These are phyloP conservation scores for Sminthurides aquaticus DNA, from an alignment of 2,888 invertebrate genomes.

Conservation along the genomic window DNA sequence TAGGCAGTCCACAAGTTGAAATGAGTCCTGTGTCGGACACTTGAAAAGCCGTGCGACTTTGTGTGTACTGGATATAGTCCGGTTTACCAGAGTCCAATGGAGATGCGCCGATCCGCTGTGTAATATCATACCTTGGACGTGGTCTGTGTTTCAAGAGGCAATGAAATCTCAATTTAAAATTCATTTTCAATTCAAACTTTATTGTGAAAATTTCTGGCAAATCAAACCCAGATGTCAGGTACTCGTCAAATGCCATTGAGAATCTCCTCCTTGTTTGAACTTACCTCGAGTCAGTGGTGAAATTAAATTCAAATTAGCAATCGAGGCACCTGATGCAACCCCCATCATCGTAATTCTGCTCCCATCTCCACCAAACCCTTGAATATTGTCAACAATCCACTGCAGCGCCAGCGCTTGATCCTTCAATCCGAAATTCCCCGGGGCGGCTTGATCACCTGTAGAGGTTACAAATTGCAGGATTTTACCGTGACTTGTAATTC, in stretches of 20 bases:
- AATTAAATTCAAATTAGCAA: slow-evolving; percentile 24
- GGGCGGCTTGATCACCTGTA: slow-evolving; percentile 21
- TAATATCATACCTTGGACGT: slow-evolving; percentile 27
- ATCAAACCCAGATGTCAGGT: too few relatives aligned
- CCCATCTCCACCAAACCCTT: slow-evolving; percentile 27
- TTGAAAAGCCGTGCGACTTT: slow-evolving; percentile 24
- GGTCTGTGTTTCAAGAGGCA: too few relatives aligned
- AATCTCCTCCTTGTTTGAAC: too few relatives aligned
- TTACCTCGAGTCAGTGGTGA: slow-evolving; percentile 21
- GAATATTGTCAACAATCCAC: slow-evolving; percentile 28
- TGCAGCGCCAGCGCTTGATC: slow-evolving; percentile 27
- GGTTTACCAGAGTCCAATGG: slow-evolving; percentile 32
- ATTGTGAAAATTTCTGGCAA: too few relatives aligned
- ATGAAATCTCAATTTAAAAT: too few relatives aligned
- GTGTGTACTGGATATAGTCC: slow-evolving; percentile 25
- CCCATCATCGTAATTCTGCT: slow-evolving; percentile 32
- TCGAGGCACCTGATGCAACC: slow-evolving; percentile 24
- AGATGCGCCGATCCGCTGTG: slow-evolving; percentile 30
- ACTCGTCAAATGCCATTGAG: too few relatives aligned
- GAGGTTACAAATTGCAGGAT: too few relatives aligned
- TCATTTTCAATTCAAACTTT: too few relatives aligned
- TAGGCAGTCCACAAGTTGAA: slow-evolving; percentile 26
- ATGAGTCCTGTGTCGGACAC: slow-evolving; percentile 23
- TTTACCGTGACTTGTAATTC: too few relatives aligned
- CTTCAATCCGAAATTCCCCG: slow-evolving; percentile 30